phyloP scores from a whole-genome alignment of 2,113 vertebrate species.

The Athene cunicularia region DNA sequence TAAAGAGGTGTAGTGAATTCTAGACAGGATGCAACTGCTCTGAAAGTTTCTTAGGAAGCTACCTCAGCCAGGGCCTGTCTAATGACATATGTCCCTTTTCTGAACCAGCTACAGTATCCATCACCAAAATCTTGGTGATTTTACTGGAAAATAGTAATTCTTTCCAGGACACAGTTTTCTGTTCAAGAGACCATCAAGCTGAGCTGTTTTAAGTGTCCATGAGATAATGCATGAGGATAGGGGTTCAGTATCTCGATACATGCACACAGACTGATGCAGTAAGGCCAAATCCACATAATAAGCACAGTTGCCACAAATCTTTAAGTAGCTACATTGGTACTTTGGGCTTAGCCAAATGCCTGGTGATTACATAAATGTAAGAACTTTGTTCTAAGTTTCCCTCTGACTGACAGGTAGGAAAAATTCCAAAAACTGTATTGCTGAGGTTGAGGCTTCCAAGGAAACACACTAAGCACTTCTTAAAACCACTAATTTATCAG shows the following conservation, averaged over 20 bases:
- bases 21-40: neutral
- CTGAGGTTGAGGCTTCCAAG: neutral
- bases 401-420: conserved; percentile 19
- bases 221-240: neutral
- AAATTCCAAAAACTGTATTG: conserved; percentile 4
- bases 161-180: neutral
- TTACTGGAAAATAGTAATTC: neutral
- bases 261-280: neutral
- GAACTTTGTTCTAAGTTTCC: conserved; percentile 25
- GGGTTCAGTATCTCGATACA: neutral
- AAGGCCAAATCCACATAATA: neutral
- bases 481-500: conserved; percentile 2
- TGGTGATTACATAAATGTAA: conserved; percentile 41
- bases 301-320: conserved; percentile 9
- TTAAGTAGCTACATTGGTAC: neutral
- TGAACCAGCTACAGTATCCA: neutral
- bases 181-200: neutral
- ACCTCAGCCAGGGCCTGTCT: neutral
- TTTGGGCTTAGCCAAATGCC: conserved; percentile 18
- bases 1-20: neutral
- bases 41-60: neutral
- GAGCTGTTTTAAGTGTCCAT: neutral
- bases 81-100: neutral
- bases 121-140: neutral
- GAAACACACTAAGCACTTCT: neutral